Conservation (phyloP, 2,113 vertebrate genomes). For the Corythornis cristatus region DNA sequence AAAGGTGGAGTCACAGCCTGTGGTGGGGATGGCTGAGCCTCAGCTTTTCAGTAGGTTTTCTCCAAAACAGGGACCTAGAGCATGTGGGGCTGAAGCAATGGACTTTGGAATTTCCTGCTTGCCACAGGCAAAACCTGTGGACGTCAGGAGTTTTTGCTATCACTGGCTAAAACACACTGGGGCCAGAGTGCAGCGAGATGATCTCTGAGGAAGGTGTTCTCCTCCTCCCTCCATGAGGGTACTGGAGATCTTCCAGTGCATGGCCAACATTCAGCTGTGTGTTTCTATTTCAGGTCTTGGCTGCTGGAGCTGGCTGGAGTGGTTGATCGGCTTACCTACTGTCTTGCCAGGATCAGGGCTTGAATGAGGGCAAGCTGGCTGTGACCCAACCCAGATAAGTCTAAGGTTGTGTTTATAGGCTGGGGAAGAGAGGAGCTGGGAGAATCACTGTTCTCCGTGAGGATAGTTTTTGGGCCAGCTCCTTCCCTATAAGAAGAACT, state of each 20-base stretch:
- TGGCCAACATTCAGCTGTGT: background rate
- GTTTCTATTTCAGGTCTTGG: slow-evolving; percentile 6
- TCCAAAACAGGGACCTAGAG: background rate
- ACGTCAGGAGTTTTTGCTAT: background rate
- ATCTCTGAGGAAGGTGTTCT: background rate
- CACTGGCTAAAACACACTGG: background rate
- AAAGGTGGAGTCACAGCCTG: background rate
- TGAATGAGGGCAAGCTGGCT: slow-evolving; percentile 53
- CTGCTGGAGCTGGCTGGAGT: background rate
- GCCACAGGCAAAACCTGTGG: background rate
- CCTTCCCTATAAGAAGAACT: background rate
- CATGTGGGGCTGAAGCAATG: background rate
- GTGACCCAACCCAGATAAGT: slow-evolving; percentile 17
- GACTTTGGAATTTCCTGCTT: background rate
- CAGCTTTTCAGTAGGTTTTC: background rate
- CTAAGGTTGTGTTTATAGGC: background rate
- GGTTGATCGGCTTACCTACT: slow-evolving; percentile 36
- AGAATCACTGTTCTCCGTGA: background rate
- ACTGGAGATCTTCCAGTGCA: background rate
- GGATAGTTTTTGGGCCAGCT: background rate
- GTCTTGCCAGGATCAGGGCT: slow-evolving; percentile 28
- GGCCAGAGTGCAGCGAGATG: background rate
- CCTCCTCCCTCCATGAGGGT: background rate
- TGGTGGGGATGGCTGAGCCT: background rate
- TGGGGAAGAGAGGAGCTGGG: background rate